phyloP scores from a whole-genome alignment of 2,888 invertebrate genomes.

The Peribatodes rhomboidaria region DNA sequence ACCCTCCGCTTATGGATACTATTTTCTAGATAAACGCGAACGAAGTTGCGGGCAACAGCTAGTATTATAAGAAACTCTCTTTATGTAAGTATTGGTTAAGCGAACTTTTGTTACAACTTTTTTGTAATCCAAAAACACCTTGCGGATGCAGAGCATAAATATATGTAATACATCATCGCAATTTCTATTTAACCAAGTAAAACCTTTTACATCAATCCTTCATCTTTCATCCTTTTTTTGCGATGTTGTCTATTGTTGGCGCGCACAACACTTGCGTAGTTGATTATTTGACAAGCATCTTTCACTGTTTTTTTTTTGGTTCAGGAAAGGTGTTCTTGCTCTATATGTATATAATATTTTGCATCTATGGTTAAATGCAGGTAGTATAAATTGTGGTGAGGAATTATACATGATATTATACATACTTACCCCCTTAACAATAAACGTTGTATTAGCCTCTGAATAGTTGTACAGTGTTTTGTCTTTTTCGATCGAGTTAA shows the following conservation, averaged over 20 bases:
- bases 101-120: neutral
- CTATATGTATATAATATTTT: neutral
- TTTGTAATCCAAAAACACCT: slow-evolving; percentile 55
- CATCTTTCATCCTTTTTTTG: slow-evolving; percentile 58
- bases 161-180: slow-evolving; percentile 58
- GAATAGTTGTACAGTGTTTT: too few relatives aligned
- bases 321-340: slow-evolving; percentile 58
- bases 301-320: slow-evolving; percentile 60
- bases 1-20: too few relatives aligned
- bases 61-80: too few relatives aligned
- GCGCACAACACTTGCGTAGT: slow-evolving; percentile 70
- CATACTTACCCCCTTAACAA: too few relatives aligned
- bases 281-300: slow-evolving; percentile 78
- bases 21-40: too few relatives aligned
- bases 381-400: neutral
- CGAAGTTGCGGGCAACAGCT: too few relatives aligned
- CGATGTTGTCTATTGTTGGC: slow-evolving; percentile 55
- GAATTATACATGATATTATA: neutral
- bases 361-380: too few relatives aligned
- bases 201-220: slow-evolving; percentile 68
- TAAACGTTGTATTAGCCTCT: too few relatives aligned
- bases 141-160: slow-evolving; percentile 55
- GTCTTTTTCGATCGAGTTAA: too few relatives aligned
- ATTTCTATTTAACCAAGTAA: slow-evolving; percentile 54
- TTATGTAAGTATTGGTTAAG: too few relatives aligned